Percentiles rank a stretch among this genome's conserved stretches.
phyloP scores from a whole-genome alignment of 2,888 invertebrate genomes.

The Apantesis nais region DNA sequence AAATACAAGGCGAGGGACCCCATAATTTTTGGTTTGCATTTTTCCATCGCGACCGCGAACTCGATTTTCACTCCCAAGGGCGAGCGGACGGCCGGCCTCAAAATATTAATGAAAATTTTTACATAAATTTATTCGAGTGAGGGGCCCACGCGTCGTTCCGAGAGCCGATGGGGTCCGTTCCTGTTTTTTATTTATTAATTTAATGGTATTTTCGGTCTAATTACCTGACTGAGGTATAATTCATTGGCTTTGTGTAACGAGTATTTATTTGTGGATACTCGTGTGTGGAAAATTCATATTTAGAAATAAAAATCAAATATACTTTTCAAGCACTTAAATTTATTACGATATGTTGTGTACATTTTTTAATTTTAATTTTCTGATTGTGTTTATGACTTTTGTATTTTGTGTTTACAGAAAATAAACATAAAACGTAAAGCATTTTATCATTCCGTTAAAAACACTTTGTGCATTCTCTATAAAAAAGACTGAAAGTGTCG shows the following conservation, averaged over 20 bases:
- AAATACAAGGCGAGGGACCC: conserved; percentile 84
- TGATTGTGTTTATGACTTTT: not conserved
- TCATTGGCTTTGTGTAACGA: conserved; percentile 76
- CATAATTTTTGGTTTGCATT: conserved; percentile 86
- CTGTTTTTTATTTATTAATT: conserved; percentile 86
- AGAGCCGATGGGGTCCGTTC: conserved; percentile 74
- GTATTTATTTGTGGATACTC: conserved; percentile 72
- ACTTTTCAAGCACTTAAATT: conserved; percentile 16
- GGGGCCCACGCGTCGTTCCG: conserved; percentile 77
- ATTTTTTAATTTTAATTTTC: not conserved
- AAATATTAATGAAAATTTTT: conserved; percentile 86
- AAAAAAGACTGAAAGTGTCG: not conserved
- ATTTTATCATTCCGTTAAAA: not conserved
- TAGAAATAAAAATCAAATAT: conserved; percentile 29
- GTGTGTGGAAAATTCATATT: conserved; percentile 62
- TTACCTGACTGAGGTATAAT: conserved; percentile 84
- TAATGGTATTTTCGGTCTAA: conserved; percentile 86
- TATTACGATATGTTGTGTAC: not conserved
- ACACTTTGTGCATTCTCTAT: not conserved
- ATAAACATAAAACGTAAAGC: not conserved
- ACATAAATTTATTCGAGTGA: conserved; percentile 85
- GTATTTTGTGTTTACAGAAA: not conserved
- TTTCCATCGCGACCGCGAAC: conserved; percentile 85
- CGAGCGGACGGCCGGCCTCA: conserved; percentile 81
- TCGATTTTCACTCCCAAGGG: conserved; percentile 84